phyloP scores from a whole-genome alignment of 1,140 invertebrate genomes.

The Hylaeus volcanicus region DNA sequence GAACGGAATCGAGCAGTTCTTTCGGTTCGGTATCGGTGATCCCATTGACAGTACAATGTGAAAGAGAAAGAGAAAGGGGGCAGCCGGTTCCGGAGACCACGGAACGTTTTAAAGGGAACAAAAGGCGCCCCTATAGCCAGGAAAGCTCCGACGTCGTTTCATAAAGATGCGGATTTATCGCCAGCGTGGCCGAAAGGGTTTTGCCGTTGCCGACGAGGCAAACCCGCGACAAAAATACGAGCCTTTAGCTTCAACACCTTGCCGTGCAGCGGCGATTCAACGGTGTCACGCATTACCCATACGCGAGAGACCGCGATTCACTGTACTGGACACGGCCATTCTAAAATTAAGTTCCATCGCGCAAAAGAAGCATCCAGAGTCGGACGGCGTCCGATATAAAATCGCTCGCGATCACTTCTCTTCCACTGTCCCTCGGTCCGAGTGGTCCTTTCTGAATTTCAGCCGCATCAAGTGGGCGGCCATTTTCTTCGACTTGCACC shows the following conservation, averaged over 20 bases:
- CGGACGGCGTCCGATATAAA: slow-evolving; percentile 32
- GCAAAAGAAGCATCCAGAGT: slow-evolving; percentile 44
- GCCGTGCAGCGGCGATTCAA: slow-evolving; percentile 55
- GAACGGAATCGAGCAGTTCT: neutral
- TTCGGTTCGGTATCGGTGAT: slow-evolving; percentile 23
- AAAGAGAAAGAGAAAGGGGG: slow-evolving; percentile 41
- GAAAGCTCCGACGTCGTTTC: slow-evolving; percentile 61
- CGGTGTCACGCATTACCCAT: slow-evolving; percentile 49
- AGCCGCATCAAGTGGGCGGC: too few species aligned
- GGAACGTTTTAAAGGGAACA: slow-evolving; percentile 53
- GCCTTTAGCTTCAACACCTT: slow-evolving; percentile 70
- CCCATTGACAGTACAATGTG: slow-evolving; percentile 60
- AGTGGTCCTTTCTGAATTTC: neutral
- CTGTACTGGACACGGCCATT: slow-evolving; percentile 36
- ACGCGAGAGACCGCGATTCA: slow-evolving; percentile 23
- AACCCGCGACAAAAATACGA: slow-evolving; percentile 64
- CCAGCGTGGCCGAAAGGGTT: slow-evolving; percentile 52
- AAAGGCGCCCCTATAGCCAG: slow-evolving; percentile 61
- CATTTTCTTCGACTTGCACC: too few species aligned
- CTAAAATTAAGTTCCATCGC: slow-evolving; percentile 65
- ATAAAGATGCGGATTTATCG: slow-evolving; percentile 73
- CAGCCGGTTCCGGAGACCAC: slow-evolving; percentile 32
- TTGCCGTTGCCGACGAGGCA: slow-evolving; percentile 43
- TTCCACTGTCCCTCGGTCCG: neutral
- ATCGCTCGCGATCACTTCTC: neutral